Evolutionary conservation across 2,888 invertebrate species (phyloP), one percentile per base, ranked within the genome.

Genomic region (Pseudolycoriella hygida): DNA sequence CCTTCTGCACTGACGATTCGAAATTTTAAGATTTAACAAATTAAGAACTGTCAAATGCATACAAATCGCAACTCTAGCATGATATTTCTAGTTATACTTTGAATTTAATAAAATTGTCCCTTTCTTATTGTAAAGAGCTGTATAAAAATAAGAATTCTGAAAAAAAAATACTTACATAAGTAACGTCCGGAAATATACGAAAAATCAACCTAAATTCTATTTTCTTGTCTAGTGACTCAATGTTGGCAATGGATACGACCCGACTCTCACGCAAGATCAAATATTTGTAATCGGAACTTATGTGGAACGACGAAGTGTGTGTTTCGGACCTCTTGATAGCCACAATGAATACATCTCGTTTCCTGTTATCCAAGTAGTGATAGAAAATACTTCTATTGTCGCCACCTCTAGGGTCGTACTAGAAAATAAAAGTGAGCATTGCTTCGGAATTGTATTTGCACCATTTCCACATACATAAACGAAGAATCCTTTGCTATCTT

Each of bases 111-210:
- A n/a, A n/a, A n/a, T n/a, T n/a, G n/a, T n/a, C n/a, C n/a, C n/a
- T n/a, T n/a, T n/a, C n/a, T n/a, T n/a, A n/a, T n/a, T n/a, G n/a
- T n/a, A n/a, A n/a, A n/a, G n/a, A n/a, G n/a, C n/a, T n/a, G n/a
- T n/a, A n/a, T n/a, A n/a, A n/a, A n/a, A n/a, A n/a, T n/a, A n/a
- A n/a, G n/a, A n/a, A n/a, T n/a, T n/a, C n/a, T n/a, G n/a, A n/a
- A n/a, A n/a, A n/a, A n/a, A n/a, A n/a, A 25, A 25, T 17, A 43
- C 43, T 43, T 32, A 43, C 43, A 32, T 34, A 43, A 43, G 12
- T 34, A 5, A 34, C 18, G n/a, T 43, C 43, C 18, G 12, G 11
- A 17, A 18, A 34, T 8, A 43, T 43, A 31, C 34, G 17, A 17
- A 43, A 43, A 34, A 43, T 17, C 32, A 32, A 17, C 1, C 31